Base-by-base conservation (phyloP, 2,113 vertebrate species). In the Poeciliopsis occidentalis region DNA sequence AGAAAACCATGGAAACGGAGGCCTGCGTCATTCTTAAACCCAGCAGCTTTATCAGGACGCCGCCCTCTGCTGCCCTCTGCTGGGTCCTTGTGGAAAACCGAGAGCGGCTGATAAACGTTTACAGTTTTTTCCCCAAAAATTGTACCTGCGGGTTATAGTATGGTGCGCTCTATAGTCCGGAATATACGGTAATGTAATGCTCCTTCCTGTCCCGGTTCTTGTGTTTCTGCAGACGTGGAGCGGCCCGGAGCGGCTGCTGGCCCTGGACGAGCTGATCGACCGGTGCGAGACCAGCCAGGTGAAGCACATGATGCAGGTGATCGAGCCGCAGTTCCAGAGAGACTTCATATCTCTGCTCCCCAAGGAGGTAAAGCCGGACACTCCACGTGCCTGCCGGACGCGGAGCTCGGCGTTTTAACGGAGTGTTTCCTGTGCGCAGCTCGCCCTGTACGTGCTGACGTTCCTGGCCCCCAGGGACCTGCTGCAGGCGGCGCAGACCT, bases 251-350 rank as follows among this genome's bases (percentile, higher is more conserved):
- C 96, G 97, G 86, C 93, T 99, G 60, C 91, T 98, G 93, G 98
- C 97, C 82, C 94, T 99, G 94, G 97, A 98, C 89, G 96, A 98
- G 92, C 89, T 99, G 87, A 98, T 99, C 72, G 97, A 98, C 86
- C 96, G 96, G 87, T 99, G 98, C 82, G 97, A 99, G 88, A 96
- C 97, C 69, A 95, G 92, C 4, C 98, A 99, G 95, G 97, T 99
- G 78, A 98, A 98, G 90, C 98, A 99, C 88, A 96, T 99, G 96
- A 98, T 99, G 97, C 97, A 98, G 95, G 96, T 99, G 84, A 98
- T 99, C 88, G 97, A 99, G 91, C 98, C 98, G 5, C 97, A 98
- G 94, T 99, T 99, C 94, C 98, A 99, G 90, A 95, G 98, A 92
- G 97, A 99, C 94, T 99, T 99, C 93, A 99, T 99, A 91, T 98